phyloP scores from a whole-genome alignment of 1,140 invertebrate species.

The Steinernema khuongi region DNA sequence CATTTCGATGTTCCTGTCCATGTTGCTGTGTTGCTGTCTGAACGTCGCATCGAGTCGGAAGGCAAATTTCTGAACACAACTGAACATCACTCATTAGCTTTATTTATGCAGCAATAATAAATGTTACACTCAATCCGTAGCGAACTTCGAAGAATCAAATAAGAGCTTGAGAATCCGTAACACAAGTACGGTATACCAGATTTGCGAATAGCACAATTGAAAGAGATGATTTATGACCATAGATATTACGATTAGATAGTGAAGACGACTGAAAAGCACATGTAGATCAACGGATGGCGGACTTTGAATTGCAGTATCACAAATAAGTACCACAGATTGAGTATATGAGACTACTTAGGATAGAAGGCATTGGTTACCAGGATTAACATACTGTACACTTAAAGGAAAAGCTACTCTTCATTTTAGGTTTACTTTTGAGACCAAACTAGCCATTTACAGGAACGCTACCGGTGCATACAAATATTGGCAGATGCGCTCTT shows the following conservation, averaged over 20 bases:
- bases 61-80: neutral
- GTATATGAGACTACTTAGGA: too few species aligned
- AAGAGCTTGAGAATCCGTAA: too few species aligned
- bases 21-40: neutral
- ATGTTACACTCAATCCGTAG: neutral
- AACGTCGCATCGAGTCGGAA: neutral
- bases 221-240: neutral
- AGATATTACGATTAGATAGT: neutral
- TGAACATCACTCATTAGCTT: neutral
- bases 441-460: neutral
- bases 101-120: neutral
- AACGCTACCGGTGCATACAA: neutral
- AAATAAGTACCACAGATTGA: neutral
- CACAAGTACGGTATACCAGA: neutral
- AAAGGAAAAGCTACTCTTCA: neutral
- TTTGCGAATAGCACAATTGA: neutral
- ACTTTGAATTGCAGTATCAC: neutral
- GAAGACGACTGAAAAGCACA: neutral
- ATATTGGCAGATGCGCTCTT: neutral
- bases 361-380: too few species aligned
- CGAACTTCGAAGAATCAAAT: neutral
- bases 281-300: neutral
- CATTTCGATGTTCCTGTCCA: neutral
- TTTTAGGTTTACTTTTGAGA: neutral
- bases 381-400: neutral